Evolutionary conservation across 2,113 vertebrate genomes (phyloP), one percentile per base, ranked within the genome.

Genomic region (Trinectes maculatus): DNA sequence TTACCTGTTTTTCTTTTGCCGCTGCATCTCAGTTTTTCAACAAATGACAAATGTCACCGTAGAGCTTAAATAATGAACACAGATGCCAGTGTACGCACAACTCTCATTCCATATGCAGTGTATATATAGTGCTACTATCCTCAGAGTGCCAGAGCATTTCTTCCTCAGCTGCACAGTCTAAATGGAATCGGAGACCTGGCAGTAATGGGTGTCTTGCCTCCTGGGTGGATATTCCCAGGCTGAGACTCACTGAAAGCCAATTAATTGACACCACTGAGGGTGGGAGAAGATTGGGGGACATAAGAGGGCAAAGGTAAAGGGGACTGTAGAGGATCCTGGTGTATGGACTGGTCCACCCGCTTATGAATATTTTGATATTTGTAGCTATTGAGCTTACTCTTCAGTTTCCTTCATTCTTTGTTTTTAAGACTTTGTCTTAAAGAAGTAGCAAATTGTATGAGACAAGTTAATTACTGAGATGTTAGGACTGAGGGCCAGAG

Each of bases 191-290:
- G 48, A 77, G 79, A 79, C 70, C 76, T 80, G 69, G 66, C 65
- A 46, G 68, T 84, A 88, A 87, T 84, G 70, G 79, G 60, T 63
- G 53, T 83, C 73, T 68, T 77, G 74, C 84, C 86, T 83, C 82
- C 36, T 26, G 80, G 64, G 85, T 55, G 71, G 56, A 77, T 58
- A 72, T 63, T 82, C 33, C 59, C 81, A 74, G 59, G 66, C 71
- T 74, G 46, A 71, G 64, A 47, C 58, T 63, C 36, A 19, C 51
- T 57, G 57, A 77, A 77, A 80, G 53, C 21, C n/a, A 77, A 72
- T 81, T 86, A 89, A 84, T 87, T 85, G 74, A 88, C 83, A 80
- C 74, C 81, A 80, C 63, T 51, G 77, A 75, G 76, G 79, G 19
- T 47, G 58, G 40, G 43, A 44, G 46, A n/a, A 39, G 59, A 71